A percentile compares a stretch with the other conserved stretches of the same genome.
Conservation (phyloP, 2,888 invertebrate species). For the Ophioninae sp. region DNA sequence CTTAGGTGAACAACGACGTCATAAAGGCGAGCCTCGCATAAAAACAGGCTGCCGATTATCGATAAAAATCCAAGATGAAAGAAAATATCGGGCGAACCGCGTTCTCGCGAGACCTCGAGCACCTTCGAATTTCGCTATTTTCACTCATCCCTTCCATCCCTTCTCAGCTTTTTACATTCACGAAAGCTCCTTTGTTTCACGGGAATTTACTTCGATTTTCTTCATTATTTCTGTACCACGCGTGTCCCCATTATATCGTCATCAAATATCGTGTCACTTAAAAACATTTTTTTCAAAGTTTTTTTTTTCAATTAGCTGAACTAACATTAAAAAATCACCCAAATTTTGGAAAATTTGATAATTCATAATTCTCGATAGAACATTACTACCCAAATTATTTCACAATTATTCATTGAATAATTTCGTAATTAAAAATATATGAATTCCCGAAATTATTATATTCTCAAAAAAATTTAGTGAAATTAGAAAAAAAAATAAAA, state of each 20-base stretch:
- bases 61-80: slow-evolving; percentile 60
- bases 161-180: not conserved
- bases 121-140: slow-evolving; percentile 26
- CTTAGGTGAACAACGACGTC: slow-evolving; percentile 34
- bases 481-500: too few relatives aligned
- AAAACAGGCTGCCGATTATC: slow-evolving; percentile 53
- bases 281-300: not conserved
- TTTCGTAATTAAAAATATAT: too few relatives aligned
- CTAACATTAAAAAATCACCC: too few relatives aligned
- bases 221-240: not conserved
- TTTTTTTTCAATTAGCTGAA: too few relatives aligned
- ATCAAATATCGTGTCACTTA: not conserved
- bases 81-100: slow-evolving; percentile 51
- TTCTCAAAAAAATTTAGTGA: too few relatives aligned
- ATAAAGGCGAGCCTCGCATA: slow-evolving; percentile 32
- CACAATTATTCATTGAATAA: too few relatives aligned
- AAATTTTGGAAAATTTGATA: too few relatives aligned
- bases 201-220: slow-evolving; percentile 1
- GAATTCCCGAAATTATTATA: too few relatives aligned
- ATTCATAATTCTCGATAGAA: too few relatives aligned
- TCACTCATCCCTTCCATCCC: not conserved
- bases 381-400: too few relatives aligned
- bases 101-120: slow-evolving; percentile 37
- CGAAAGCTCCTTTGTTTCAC: not conserved
- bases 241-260: not conserved